Percentiles rank a stretch among this genome's conserved stretches.
Evolutionary conservation across 1,140 invertebrate genomes (phyloP).

Genomic region (Bombus confusus): DNA sequence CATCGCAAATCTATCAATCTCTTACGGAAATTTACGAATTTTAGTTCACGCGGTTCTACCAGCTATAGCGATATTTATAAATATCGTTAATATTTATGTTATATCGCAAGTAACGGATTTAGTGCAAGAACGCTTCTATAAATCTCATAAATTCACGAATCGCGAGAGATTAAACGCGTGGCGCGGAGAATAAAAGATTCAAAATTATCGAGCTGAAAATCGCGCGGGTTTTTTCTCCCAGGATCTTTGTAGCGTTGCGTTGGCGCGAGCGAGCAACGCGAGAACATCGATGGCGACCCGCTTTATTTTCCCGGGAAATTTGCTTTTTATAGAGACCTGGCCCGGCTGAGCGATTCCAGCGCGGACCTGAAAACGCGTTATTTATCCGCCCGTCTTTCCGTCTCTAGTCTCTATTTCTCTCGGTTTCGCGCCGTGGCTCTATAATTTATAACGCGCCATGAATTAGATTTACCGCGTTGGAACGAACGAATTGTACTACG

Average conservation of each 20-base stretch:
- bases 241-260: neutral
- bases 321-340: conserved; percentile 12
- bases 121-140: neutral
- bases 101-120: no score
- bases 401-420: conserved; percentile 4
- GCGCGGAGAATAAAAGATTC: neutral
- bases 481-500: neutral
- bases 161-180: neutral
- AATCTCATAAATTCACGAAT: neutral
- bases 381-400: neutral
- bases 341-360: neutral
- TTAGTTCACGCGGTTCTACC: no score
- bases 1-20: no score
- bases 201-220: neutral
- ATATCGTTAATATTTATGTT: no score
- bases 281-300: neutral
- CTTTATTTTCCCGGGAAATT: conserved; percentile 16
- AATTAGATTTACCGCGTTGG: conserved; percentile 10
- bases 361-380: neutral
- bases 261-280: no score
- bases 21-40: no score
- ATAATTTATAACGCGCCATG: conserved; percentile 25
- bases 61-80: no score
- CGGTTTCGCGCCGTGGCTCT: no score
- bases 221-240: neutral